phyloP scores from a whole-genome alignment of 2,888 invertebrate genomes.

The Leptura quadrifasciata region DNA sequence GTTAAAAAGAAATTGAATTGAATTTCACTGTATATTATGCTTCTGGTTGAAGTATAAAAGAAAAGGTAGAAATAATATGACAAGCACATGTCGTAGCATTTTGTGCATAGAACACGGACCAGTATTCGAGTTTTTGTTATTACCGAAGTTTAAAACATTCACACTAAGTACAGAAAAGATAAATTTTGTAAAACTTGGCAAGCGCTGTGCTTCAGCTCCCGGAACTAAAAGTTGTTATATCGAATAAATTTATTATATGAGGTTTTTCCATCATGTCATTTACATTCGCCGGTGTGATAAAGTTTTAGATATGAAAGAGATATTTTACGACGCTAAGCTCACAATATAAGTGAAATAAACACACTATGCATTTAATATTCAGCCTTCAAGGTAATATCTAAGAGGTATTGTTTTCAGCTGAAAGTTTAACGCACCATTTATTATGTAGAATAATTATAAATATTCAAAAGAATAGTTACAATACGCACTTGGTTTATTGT shows the following conservation, averaged over 20 bases:
- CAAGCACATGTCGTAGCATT: neutral
- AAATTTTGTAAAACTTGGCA: constrained; percentile 22
- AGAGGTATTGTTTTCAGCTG: too few relatives aligned
- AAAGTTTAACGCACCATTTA: too few relatives aligned
- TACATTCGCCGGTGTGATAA: constrained; percentile 22
- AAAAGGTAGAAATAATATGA: too few relatives aligned
- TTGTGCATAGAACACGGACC: neutral
- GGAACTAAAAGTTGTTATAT: constrained; percentile 28
- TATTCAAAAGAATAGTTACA: too few relatives aligned
- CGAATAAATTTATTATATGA: constrained; percentile 28
- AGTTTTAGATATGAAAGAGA: constrained; percentile 25
- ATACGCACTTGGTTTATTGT: too few relatives aligned
- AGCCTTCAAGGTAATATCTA: neutral
- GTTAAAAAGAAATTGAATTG: too few relatives aligned
- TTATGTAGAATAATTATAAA: too few relatives aligned
- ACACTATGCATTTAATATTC: neutral
- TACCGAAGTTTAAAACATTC: neutral
- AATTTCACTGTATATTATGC: too few relatives aligned
- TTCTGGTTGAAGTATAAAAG: too few relatives aligned
- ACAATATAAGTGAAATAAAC: neutral
- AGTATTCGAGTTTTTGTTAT: neutral
- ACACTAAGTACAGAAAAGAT: neutral
- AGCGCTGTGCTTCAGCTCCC: neutral
- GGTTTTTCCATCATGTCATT: constrained; percentile 17
- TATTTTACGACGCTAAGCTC: constrained; percentile 2